Conservation (phyloP, 2,888 invertebrate genomes). For the Teleiodes luculella region DNA sequence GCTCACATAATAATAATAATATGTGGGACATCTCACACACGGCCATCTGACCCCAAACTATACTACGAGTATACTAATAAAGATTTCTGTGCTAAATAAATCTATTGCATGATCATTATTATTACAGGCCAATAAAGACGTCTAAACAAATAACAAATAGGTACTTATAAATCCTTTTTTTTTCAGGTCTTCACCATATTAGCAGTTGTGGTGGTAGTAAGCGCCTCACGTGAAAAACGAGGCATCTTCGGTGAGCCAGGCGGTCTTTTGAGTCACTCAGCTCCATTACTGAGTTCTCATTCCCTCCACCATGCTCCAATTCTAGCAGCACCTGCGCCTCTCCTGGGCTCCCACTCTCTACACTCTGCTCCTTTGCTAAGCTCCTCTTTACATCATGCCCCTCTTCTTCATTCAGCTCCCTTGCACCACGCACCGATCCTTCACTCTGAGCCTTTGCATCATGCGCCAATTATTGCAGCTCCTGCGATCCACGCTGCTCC, state of each 20-base stretch:
- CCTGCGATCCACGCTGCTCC: background rate
- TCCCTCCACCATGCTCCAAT: slow-evolving; percentile 22
- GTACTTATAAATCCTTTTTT: background rate
- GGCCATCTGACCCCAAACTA: too few relatives aligned
- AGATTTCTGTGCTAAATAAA: too few relatives aligned
- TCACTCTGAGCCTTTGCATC: background rate
- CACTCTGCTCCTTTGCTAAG: slow-evolving; percentile 20
- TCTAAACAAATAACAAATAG: too few relatives aligned
- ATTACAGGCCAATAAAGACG: too few relatives aligned
- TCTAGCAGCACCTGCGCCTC: slow-evolving; percentile 19
- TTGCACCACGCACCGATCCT: background rate
- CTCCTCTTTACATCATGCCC: slow-evolving; percentile 19
- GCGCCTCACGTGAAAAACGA: slow-evolving; percentile 44
- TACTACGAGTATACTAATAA: too few relatives aligned
- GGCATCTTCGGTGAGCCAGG: slow-evolving; percentile 48
- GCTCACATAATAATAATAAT: too few relatives aligned
- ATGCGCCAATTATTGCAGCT: background rate
- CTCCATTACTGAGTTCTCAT: slow-evolving; percentile 20
- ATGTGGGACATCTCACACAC: too few relatives aligned
- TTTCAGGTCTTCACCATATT: slow-evolving; percentile 40
- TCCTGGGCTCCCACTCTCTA: slow-evolving; percentile 21
- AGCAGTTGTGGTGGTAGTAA: slow-evolving; percentile 37
- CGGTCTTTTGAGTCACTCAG: slow-evolving; percentile 31
- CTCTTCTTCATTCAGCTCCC: slow-evolving; percentile 21
- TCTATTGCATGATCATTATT: too few relatives aligned